Conservation (phyloP, 1,140 invertebrate species). For the Polypedilum pembai region DNA sequence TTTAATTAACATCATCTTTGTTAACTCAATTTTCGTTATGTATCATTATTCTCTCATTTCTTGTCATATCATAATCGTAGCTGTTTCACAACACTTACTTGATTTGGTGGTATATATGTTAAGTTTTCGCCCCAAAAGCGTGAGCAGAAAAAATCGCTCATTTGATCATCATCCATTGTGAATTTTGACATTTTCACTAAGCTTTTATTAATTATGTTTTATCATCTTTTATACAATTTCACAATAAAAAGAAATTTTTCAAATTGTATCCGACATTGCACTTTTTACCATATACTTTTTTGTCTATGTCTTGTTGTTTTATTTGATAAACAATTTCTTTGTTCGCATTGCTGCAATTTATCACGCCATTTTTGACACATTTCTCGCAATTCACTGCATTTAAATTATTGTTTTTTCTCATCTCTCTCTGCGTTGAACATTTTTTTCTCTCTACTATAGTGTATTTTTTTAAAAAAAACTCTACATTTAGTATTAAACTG, state of each 20-base stretch:
- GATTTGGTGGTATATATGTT: not conserved
- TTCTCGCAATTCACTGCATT: not conserved
- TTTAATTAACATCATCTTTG: no score
- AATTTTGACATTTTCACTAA: not conserved
- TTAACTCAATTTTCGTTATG: no score
- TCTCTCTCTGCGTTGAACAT: no score
- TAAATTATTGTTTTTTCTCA: no score
- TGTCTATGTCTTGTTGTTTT: not conserved
- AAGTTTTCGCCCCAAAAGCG: not conserved
- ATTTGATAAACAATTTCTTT: not conserved
- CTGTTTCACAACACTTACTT: not conserved
- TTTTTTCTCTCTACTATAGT: no score
- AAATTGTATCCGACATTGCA: not conserved
- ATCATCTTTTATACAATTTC: not conserved
- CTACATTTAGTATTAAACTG: no score
- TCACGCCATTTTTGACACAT: slow-evolving; percentile 11
- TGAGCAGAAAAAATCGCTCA: not conserved
- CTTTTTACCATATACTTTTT: no score
- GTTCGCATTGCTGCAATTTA: slow-evolving; percentile 10
- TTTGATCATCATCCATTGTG: not conserved
- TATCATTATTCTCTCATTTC: no score
- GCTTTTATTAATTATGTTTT: not conserved
- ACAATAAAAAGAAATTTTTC: not conserved
- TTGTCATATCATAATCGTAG: no score
- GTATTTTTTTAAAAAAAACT: no score